Conservation (phyloP, 2,888 invertebrate genomes). For the Troides helena region DNA sequence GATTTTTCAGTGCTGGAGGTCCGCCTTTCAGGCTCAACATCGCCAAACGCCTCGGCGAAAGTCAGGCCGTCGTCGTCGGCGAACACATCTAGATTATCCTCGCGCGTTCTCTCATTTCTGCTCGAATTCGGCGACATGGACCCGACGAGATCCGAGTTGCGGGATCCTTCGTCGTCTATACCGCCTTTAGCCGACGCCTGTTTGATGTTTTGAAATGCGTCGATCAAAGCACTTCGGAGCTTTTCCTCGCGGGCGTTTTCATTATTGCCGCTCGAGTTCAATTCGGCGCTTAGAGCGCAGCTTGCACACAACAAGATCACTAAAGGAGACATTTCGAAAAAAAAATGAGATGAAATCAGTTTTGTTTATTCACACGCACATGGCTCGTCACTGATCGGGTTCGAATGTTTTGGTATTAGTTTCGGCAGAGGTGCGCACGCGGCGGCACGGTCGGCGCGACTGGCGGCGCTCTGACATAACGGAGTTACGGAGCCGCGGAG, state of each 20-base stretch:
- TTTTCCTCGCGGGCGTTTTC: slow-evolving; percentile 69
- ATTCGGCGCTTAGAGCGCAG: slow-evolving; percentile 53
- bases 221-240: slow-evolving; percentile 66
- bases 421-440: slow-evolving; percentile 57
- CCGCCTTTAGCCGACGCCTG: slow-evolving; percentile 67
- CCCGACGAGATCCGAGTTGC: slow-evolving; percentile 61
- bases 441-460: slow-evolving; percentile 64
- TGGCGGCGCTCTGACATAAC: slow-evolving; percentile 74
- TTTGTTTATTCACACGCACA: slow-evolving; percentile 53
- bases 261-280: slow-evolving; percentile 48
- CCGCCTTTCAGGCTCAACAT: slow-evolving; percentile 48
- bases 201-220: slow-evolving; percentile 74
- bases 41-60: slow-evolving; percentile 61
- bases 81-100: slow-evolving; percentile 62
- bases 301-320: slow-evolving; percentile 59
- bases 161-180: slow-evolving; percentile 56
- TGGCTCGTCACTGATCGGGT: slow-evolving; percentile 41
- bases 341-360: slow-evolving; percentile 19
- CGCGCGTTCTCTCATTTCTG: slow-evolving; percentile 48
- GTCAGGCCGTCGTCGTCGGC: slow-evolving; percentile 68
- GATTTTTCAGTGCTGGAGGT: slow-evolving; percentile 63
- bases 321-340: slow-evolving; percentile 57
- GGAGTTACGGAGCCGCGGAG: slow-evolving; percentile 56
- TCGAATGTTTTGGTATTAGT: slow-evolving; percentile 36
- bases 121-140: slow-evolving; percentile 50